Base-by-base conservation (phyloP, 2,888 invertebrate genomes). In the Meandrusa payeni region DNA sequence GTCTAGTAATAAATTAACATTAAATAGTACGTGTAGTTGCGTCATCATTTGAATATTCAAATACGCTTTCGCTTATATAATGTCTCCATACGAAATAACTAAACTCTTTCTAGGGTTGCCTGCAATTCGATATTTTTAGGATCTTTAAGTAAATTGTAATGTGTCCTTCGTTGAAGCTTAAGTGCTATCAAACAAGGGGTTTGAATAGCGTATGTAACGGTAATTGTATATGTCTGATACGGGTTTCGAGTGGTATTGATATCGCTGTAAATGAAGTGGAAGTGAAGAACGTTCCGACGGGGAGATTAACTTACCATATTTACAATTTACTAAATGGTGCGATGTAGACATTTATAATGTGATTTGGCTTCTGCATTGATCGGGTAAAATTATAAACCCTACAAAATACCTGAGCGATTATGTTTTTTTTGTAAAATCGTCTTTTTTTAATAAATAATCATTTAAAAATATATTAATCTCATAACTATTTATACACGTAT, bases 131-230 rank as follows among this genome's bases (percentile, higher is more conserved):
- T 80, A 73, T 73, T 64, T 64, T 71, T 67, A 72, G 73, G 73
- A 76, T 72, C 72, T 69, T 76, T 66, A 71, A 71, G 63, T 67
- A 68, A 79, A 81, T 76, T 75, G 79, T 74, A 64, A 59, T 61
- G 55, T 56, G 54, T 55, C 51, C 53, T 45, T 37, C 41, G 53
- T 59, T 59, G 54, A 70, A 75, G 73, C 74, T 72, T 72, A 73
- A 76, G 69, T 58, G 64, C 64, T 67, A 69, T 70, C 64, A 63
- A 60, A 55, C 58, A 59, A 51, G 57, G 54, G 52, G 51, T 45
- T 50, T 47, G 44, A 39, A 38, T 24, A 29, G 45, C 36, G 29
- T 33, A 28, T 15, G 45, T 39, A 22, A 39, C 42, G 26, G 40
- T 48, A 50, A 50, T 45, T 20, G 22, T 33, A 50, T 34, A 50